Percentiles rank a stretch among this genome's conserved stretches.
Conservation (phyloP, 1,140 invertebrate species). For the Laupala kohalensis region DNA sequence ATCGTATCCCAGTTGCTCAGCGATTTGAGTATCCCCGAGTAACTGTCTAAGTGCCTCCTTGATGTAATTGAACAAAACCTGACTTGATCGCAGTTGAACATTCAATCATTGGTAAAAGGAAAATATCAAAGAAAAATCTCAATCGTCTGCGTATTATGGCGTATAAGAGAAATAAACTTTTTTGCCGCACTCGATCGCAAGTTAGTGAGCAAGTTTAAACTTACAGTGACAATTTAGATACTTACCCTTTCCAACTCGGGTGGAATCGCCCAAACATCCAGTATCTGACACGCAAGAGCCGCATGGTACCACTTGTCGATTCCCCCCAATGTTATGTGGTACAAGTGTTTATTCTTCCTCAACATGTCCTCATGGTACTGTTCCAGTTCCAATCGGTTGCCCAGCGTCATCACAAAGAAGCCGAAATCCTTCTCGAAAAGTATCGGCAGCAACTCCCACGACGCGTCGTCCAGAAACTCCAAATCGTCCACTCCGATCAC, state of each 20-base stretch:
- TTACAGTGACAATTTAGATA: too few relatives aligned
- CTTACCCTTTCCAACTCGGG: conserved; percentile 37
- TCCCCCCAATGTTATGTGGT: not conserved
- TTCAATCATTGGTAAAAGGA: too few relatives aligned
- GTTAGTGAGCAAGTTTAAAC: too few relatives aligned
- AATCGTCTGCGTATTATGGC: too few relatives aligned
- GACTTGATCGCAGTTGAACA: too few relatives aligned
- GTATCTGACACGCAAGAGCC: conserved; percentile 43
- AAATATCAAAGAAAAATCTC: too few relatives aligned
- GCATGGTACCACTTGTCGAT: conserved; percentile 41
- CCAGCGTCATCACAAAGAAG: not conserved
- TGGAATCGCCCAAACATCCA: conserved; percentile 41
- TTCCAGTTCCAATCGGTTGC: not conserved
- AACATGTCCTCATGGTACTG: not conserved
- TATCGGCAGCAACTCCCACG: not conserved
- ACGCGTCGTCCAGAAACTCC: not conserved
- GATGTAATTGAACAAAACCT: too few relatives aligned
- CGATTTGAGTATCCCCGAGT: too few relatives aligned
- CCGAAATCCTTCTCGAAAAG: not conserved
- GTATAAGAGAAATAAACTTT: too few relatives aligned
- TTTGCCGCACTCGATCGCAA: too few relatives aligned
- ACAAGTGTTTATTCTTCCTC: not conserved
- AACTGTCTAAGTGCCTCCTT: too few relatives aligned
- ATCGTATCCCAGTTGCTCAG: too few relatives aligned
- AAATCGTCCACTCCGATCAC: not conserved